These are phyloP conservation scores for Pelobates cultripes DNA, from an alignment of 2,797 vertebrate species.

Conservation along the genomic window DNA sequence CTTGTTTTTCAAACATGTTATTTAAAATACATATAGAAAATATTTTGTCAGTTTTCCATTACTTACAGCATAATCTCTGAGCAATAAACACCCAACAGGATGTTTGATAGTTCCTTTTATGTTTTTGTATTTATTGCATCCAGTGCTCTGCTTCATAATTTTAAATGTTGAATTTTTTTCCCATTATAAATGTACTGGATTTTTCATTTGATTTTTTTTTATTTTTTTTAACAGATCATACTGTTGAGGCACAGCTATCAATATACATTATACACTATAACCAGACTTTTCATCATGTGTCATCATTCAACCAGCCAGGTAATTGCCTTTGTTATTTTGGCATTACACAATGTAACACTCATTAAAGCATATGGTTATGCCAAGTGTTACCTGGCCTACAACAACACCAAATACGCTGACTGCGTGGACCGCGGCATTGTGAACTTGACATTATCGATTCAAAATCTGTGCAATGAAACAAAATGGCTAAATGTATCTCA, in stretches of 20 bases:
- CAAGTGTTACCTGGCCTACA: conserved; percentile 33
- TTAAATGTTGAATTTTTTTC: no score
- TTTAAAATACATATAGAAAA: no score
- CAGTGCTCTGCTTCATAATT: no score
- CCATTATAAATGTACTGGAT: no score
- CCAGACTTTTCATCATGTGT: not conserved
- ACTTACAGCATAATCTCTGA: no score
- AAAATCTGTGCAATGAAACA: conserved; percentile 46
- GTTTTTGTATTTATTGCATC: no score
- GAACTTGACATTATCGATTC: conserved; percentile 23
- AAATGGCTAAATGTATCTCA: conserved; percentile 52
- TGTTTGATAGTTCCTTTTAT: no score
- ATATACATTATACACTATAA: not conserved
- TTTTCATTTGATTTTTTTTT: not conserved
- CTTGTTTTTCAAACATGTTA: no score
- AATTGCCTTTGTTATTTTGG: not conserved
- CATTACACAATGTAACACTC: not conserved
- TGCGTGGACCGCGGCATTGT: conserved; percentile 39
- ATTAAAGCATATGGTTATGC: conserved; percentile 37
- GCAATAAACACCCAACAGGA: no score
- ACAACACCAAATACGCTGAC: conserved; percentile 30
- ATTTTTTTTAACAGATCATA: conserved; percentile 20
- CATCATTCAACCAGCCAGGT: not conserved
- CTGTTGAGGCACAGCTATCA: not conserved
- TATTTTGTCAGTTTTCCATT: no score